Evolutionary conservation across 1,140 invertebrate species (phyloP).

Genomic region (Trichoplusia ni): DNA sequence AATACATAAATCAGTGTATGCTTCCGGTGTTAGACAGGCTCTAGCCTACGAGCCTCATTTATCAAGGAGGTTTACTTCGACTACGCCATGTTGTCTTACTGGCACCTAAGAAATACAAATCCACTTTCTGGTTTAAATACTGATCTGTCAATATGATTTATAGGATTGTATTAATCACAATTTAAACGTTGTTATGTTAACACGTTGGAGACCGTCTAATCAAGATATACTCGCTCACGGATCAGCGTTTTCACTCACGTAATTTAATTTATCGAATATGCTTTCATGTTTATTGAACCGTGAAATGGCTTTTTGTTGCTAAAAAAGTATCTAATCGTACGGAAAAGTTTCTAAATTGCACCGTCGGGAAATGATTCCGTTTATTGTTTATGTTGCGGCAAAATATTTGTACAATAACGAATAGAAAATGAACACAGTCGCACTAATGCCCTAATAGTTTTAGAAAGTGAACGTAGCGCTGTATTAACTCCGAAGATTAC

Average conservation of each 20-base stretch:
- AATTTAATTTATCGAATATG: conserved; percentile 37
- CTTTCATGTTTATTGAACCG: conserved; percentile 35
- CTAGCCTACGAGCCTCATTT: conserved; percentile 21
- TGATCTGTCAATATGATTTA: conserved; percentile 10
- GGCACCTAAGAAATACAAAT: not conserved
- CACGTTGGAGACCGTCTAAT: no score
- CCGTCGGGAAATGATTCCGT: conserved; percentile 34
- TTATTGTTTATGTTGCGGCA: conserved; percentile 39
- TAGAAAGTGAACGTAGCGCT: conserved; percentile 57
- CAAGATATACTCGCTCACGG: conserved; percentile 4
- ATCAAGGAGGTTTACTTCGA: conserved; percentile 15
- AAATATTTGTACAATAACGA: conserved; percentile 42
- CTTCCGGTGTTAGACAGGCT: conserved; percentile 48
- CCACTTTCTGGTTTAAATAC: conserved; percentile 5
- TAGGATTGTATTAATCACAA: not conserved
- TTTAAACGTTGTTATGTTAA: conserved; percentile 19
- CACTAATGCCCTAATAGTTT: conserved; percentile 38
- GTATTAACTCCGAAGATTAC: conserved; percentile 33
- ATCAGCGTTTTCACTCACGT: conserved; percentile 32
- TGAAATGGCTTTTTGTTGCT: conserved; percentile 38
- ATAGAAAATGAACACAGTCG: conserved; percentile 19
- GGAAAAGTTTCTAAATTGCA: conserved; percentile 40
- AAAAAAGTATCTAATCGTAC: conserved; percentile 35
- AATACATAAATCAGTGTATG: conserved; percentile 52
- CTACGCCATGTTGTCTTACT: no score